Evolutionary conservation across 1,140 invertebrate genomes (phyloP), one percentile per base, ranked within the genome.

Genomic region (Drosophila nigrodunni): DNA sequence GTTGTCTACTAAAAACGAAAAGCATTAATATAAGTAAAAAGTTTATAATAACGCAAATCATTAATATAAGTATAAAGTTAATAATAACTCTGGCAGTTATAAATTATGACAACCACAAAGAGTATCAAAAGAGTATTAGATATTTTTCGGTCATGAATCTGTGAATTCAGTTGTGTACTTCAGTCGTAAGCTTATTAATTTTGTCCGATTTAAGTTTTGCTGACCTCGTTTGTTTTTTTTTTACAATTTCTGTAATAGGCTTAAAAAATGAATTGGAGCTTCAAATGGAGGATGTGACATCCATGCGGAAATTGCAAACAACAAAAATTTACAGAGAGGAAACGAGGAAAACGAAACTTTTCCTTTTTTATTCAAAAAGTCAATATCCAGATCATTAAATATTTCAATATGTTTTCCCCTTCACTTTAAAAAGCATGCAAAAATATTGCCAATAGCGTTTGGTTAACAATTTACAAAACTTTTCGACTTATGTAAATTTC

Each of bases 131-230:
- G 11, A 30, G 50, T 59, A 35, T 62, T 47, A 55, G 35, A 55
- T 83, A 85, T 85, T 65, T 80, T 74, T 64, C 67, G 57, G 79
- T 83, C 70, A 88, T 79, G 60, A 67, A 73, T 87, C 58, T 69
- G 54, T 64, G 65, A 30, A 30, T 30, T 30, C 6, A 30, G 81
- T 64, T 64, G 49, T 59, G 59, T 46, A 13, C 57, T 57, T 35
- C 35, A 30, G 58, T 37, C 59, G 50, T 87, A 89, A 88, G 80
- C 83, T 72, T 60, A 80, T 88, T 88, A 89, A 81, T 69, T 80
- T 81, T 49, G 49, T 49, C 58, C 60, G 77, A 58, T 76, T 72
- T 78, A 41, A 77, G 85, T 89, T 78, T 78, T 85, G 66, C 80
- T 76, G 85, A 89, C 85, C 85, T 89, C 74, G 74, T 66, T 64